Conservation (phyloP, 2,113 vertebrate genomes). For the Passer montanus region DNA sequence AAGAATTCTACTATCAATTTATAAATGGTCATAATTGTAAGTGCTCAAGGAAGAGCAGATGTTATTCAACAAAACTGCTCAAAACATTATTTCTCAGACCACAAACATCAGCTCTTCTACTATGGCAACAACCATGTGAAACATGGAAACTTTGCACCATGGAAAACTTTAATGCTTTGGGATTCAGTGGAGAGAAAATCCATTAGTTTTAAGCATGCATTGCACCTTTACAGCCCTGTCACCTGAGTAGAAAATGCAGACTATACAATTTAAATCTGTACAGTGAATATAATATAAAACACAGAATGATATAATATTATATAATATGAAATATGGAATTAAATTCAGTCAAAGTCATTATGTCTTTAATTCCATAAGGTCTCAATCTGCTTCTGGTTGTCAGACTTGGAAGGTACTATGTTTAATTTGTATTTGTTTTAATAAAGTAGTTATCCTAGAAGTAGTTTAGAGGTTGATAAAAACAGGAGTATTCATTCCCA, state of each 20-base stretch:
- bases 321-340: not conserved
- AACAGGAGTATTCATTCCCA: not conserved
- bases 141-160: not conserved
- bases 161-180: not conserved
- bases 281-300: not conserved
- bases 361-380: not conserved
- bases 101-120: not conserved
- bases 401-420: not conserved
- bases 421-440: not conserved
- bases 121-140: not conserved
- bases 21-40: not conserved
- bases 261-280: not conserved
- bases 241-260: not conserved
- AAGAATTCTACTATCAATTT: not conserved
- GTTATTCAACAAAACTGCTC: not conserved
- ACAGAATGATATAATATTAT: too few relatives aligned
- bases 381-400: not conserved
- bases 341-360: not conserved
- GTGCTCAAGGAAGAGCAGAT: not conserved
- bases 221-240: not conserved
- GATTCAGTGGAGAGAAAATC: not conserved
- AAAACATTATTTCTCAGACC: not conserved
- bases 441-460: not conserved
- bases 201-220: not conserved
- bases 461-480: not conserved